These are phyloP conservation scores for Ricordea florida DNA, from an alignment of 92 coral and sea anemone genomes.

Conservation along the genomic window DNA sequence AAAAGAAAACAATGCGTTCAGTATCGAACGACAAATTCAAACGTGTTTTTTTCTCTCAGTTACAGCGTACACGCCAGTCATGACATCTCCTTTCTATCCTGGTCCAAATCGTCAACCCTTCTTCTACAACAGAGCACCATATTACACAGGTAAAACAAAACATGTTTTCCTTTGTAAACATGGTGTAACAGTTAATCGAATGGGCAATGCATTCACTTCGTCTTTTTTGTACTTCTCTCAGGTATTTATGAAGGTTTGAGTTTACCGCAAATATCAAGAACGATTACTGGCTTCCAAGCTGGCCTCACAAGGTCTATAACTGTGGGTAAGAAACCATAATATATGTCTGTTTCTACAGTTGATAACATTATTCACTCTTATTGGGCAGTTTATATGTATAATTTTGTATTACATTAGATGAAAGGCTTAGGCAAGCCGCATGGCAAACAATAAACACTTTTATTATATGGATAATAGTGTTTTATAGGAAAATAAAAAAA, in stretches of 20 bases:
- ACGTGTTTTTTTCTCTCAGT: background rate
- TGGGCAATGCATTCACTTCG: background rate
- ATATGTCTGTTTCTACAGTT: no score
- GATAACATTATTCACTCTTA: no score
- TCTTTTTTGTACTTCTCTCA: background rate
- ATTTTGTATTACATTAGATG: no score
- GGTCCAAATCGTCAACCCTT: background rate
- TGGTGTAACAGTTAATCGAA: background rate
- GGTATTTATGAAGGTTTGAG: no score
- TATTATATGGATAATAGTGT: no score
- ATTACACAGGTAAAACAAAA: slow-evolving; percentile 1
- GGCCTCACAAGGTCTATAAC: background rate
- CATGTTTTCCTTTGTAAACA: background rate
- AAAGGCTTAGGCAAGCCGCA: no score
- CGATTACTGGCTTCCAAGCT: background rate
- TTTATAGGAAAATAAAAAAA: no score
- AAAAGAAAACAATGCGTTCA: no score
- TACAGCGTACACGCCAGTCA: slow-evolving; percentile 9
- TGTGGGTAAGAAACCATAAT: background rate
- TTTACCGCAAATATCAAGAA: background rate
- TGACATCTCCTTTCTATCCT: background rate
- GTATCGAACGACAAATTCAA: background rate
- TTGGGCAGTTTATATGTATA: no score
- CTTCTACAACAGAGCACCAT: background rate
- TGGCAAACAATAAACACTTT: no score